Evolutionary conservation across 2,888 invertebrate genomes (phyloP), one percentile per base, ranked within the genome.

Genomic region (Chironomus riparius): DNA sequence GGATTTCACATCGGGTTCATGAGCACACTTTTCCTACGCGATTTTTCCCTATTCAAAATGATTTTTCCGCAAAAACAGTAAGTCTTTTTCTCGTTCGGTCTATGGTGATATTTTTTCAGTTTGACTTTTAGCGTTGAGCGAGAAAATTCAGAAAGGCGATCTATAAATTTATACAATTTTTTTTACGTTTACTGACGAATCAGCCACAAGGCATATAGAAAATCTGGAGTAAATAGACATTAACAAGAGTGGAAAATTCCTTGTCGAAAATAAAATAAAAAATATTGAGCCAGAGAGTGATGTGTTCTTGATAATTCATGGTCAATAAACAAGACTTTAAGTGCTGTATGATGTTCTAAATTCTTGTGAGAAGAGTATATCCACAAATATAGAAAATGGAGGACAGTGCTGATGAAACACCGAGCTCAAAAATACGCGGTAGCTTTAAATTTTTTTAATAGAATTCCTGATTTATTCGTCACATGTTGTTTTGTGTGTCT

Each of bases 1-100:
- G 22, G 24, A 24, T 24, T 18, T 70, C 48, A 28, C 71, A 24
- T 71, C 71, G 71, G 71, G 50, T 71, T 50, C 71, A 71, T 71
- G 71, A 71, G 50, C 12, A 68, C 38, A 68, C 38, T 38, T 28
- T 68, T 68, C 71, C 71, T 71, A 71, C 71, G 28, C 71, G 71
- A 71, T 71, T 71, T 24, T 38, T 28, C 24, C 15, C 38, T 15
- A 68, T 50, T 70, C 38, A 38, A 38, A 38, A 38, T 10, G 38
- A 38, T 56, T 56, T 56, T 71, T 48, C 71, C 24, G 71, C 71
- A 56, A 71, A 71, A 71, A 13, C n/a, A 12, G 15, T 21, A 24
- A 21, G 6, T 13, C 24, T 12, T 24, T 22, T 65, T 24, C 65
- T 65, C 65, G 18, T 56, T 65, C 65, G 65, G 18, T 56, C 56